Evolutionary conservation across 2,797 vertebrate species (phyloP).

Genomic region (Strix occidentalis): DNA sequence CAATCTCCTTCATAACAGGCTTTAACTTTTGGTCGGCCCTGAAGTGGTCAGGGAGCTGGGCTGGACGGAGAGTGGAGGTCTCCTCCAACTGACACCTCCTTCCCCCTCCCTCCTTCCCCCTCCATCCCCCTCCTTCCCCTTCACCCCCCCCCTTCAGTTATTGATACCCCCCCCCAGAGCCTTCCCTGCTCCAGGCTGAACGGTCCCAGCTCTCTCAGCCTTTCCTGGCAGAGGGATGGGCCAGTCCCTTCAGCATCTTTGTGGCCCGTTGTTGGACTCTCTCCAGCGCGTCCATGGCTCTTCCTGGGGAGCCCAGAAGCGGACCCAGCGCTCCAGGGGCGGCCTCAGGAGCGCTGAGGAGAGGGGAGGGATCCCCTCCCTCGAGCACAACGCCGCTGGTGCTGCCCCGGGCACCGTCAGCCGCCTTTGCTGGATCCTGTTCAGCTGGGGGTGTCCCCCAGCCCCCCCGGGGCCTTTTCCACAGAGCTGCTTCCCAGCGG

Average conservation of each 20-base stretch:
- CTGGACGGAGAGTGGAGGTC: too few species aligned
- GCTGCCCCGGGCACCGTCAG: not conserved
- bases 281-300: too few species aligned
- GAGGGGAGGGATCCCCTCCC: not conserved
- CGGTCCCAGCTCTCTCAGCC: too few species aligned
- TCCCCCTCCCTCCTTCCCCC: too few species aligned
- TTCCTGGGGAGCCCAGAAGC: too few species aligned
- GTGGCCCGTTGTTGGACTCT: not conserved
- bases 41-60: not conserved
- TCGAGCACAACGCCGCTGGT: rapidly evolving
- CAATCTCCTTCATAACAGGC: not conserved
- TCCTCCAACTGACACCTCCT: not conserved
- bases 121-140: too few species aligned
- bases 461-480: not conserved
- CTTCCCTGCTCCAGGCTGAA: too few species aligned
- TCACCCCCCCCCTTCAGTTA: too few species aligned
- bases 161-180: too few species aligned
- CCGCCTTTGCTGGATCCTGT: not conserved
- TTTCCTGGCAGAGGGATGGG: too few species aligned
- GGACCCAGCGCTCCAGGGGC: not conserved
- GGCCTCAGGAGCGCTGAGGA: not conserved
- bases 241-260: not conserved
- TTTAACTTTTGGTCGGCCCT: not conserved
- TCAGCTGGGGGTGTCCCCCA: not conserved
- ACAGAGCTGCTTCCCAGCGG: not conserved